phyloP scores from a whole-genome alignment of 1,140 invertebrate species.

The Drosophila rhopaloa region DNA sequence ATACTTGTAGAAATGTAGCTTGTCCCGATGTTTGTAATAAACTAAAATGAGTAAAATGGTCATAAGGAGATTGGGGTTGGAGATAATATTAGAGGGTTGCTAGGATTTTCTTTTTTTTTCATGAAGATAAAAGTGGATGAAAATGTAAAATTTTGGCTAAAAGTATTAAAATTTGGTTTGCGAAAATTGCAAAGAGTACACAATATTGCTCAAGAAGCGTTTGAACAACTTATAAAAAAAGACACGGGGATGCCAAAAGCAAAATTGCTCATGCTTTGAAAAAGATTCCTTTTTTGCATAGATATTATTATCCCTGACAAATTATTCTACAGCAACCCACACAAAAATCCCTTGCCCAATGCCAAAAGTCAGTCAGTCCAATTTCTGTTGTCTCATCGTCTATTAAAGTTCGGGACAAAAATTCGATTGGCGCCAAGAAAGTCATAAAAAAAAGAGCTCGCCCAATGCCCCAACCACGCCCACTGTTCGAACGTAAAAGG shows the following conservation, averaged over 20 bases:
- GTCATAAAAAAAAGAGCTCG: slow-evolving; percentile 65
- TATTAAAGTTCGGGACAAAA: slow-evolving; percentile 45
- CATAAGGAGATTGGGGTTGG: background rate
- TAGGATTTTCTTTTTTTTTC: background rate
- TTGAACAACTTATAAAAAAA: background rate
- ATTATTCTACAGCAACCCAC: slow-evolving; percentile 18
- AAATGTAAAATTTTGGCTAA: background rate
- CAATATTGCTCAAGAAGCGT: no score
- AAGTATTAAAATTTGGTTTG: no score
- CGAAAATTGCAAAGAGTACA: no score
- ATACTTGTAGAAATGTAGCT: slow-evolving; percentile 15
- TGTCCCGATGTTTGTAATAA: slow-evolving; percentile 24
- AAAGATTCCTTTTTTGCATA: slow-evolving; percentile 25
- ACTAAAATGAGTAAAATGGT: slow-evolving; percentile 9
- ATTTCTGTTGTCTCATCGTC: slow-evolving; percentile 53
- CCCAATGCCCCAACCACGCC: slow-evolving; percentile 29
- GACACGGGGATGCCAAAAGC: background rate
- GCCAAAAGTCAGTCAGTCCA: slow-evolving; percentile 14
- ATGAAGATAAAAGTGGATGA: no score
- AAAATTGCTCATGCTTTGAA: background rate
- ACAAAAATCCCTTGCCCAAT: slow-evolving; percentile 2
- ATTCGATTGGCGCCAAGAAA: slow-evolving; percentile 73
- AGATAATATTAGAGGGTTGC: slow-evolving; percentile 7
- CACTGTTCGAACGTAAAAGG: slow-evolving; percentile 27
- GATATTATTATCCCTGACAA: slow-evolving; percentile 20